Evolutionary conservation across 2,113 vertebrate species (phyloP).

Genomic region (Myotis brandtii): DNA sequence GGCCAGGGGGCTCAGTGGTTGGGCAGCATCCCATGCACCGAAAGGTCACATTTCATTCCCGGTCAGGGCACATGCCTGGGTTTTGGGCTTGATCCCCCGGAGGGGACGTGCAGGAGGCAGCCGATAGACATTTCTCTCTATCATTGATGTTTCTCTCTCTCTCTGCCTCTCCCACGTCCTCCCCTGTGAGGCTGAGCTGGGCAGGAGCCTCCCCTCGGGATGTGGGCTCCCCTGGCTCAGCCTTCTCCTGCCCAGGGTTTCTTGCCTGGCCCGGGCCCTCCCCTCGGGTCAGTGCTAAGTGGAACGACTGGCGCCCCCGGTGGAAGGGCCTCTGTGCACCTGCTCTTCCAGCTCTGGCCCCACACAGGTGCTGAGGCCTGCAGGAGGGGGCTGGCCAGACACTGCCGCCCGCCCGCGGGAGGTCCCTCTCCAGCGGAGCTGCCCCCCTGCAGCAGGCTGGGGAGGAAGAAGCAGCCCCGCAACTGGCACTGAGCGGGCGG

Average conservation of each 20-base stretch:
- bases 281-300: background rate
- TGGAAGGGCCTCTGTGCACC: background rate
- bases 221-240: background rate
- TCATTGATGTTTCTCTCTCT: background rate
- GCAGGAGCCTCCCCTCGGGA: rapidly evolving
- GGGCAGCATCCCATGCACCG: background rate
- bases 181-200: background rate
- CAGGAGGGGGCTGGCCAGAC: too few species aligned
- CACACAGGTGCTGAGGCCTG: background rate
- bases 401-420: background rate
- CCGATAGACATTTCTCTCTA: background rate
- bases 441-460: background rate
- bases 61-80: background rate
- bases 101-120: background rate
- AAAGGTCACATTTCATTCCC: background rate
- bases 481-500: background rate
- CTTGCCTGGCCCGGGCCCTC: too few species aligned
- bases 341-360: background rate
- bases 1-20: background rate
- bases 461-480: background rate
- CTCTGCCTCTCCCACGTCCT: background rate
- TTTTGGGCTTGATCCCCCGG: background rate
- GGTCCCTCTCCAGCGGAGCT: background rate
- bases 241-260: background rate
- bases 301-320: background rate